phyloP scores from a whole-genome alignment of 2,113 vertebrate genomes.

The Globicephala melas region DNA sequence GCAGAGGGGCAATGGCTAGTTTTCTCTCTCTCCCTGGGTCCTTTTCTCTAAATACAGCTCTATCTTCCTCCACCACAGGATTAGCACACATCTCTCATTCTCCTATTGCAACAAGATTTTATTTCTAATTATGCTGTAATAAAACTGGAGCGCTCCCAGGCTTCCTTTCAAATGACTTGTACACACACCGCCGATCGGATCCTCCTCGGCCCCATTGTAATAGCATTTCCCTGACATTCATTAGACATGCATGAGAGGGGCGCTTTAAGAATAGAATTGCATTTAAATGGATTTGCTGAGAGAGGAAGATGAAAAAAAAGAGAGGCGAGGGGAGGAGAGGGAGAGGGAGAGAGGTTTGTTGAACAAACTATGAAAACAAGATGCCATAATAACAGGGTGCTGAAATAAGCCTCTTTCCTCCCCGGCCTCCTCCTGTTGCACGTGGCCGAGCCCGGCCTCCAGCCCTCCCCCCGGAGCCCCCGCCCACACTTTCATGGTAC shows the following conservation, averaged over 20 bases:
- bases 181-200: constrained; percentile 82
- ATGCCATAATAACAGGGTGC: constrained; percentile 67
- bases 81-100: constrained; percentile 84
- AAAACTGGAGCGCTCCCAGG: constrained; percentile 86
- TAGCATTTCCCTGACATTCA: constrained; percentile 83
- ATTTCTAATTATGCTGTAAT: constrained; percentile 89
- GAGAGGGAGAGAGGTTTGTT: constrained; percentile 73
- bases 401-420: constrained; percentile 62
- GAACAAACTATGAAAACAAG: constrained; percentile 76
- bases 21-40: constrained; percentile 71
- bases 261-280: constrained; percentile 86
- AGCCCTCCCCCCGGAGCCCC: background rate
- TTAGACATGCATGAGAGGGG: constrained; percentile 88
- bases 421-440: background rate
- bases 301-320: constrained; percentile 79
- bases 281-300: constrained; percentile 88
- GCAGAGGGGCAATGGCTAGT: background rate
- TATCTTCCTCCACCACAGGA: constrained; percentile 77
- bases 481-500: constrained; percentile 4
- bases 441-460: constrained; percentile 49
- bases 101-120: constrained; percentile 86
- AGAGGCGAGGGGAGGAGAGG: constrained; percentile 10
- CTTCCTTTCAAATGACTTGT: constrained; percentile 87
- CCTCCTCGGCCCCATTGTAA: constrained; percentile 80
- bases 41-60: constrained; percentile 72